These are phyloP conservation scores for Brachyhypopomus occidentalis DNA, from an alignment of 2,113 vertebrate genomes.

Conservation along the genomic window DNA sequence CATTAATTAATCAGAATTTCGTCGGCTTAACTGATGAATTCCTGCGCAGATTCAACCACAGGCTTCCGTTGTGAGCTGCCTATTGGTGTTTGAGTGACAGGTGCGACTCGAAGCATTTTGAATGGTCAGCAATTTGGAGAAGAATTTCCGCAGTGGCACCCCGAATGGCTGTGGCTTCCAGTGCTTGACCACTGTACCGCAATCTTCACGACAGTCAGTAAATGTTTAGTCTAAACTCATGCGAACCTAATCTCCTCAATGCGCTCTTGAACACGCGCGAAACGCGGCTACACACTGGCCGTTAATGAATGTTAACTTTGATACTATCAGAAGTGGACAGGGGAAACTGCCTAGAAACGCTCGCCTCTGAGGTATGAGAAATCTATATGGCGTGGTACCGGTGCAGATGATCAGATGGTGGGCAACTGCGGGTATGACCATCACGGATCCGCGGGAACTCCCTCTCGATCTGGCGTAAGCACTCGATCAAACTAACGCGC, in stretches of 20 bases:
- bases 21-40: too few relatives aligned
- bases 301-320: background rate
- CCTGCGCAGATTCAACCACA: too few relatives aligned
- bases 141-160: too few relatives aligned
- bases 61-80: too few relatives aligned
- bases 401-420: background rate
- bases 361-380: background rate
- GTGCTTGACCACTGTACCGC: too few relatives aligned
- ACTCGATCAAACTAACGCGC: background rate
- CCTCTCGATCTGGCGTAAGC: slow-evolving; percentile 3
- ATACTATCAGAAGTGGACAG: background rate
- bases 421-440: background rate
- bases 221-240: background rate
- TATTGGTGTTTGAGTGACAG: too few relatives aligned
- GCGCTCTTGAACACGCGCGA: too few relatives aligned
- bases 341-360: background rate
- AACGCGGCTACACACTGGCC: background rate
- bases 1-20: too few relatives aligned
- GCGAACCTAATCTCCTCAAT: background rate
- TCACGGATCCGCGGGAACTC: background rate
- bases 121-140: too few relatives aligned
- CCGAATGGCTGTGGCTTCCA: too few relatives aligned
- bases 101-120: too few relatives aligned
- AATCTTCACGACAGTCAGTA: too few relatives aligned
- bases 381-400: background rate